phyloP scores from a whole-genome alignment of 2,888 invertebrate species.

The Dyspetes luteomarginatus region DNA sequence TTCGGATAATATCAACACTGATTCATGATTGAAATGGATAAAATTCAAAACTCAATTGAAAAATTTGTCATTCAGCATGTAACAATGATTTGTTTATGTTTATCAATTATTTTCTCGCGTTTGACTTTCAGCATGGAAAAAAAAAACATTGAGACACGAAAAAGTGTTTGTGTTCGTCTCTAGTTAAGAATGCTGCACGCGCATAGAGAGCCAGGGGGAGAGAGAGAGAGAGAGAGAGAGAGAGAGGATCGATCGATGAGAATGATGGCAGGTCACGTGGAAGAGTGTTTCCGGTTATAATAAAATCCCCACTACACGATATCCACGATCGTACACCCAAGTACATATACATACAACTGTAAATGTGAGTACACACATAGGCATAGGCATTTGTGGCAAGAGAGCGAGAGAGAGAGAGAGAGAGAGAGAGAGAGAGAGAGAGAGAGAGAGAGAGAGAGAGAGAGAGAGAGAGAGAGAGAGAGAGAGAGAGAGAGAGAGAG shows the following conservation, averaged over 20 bases:
- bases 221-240: constrained; percentile 3
- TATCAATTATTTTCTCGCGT: not conserved
- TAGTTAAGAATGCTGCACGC: constrained; percentile 46
- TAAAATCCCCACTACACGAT: constrained; percentile 56
- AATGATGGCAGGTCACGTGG: constrained; percentile 73
- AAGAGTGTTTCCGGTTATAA: constrained; percentile 76
- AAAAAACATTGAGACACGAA: not conserved
- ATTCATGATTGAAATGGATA: too few relatives aligned
- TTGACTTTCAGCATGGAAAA: not conserved
- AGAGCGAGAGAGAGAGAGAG: not conserved
- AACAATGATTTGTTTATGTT: too few relatives aligned
- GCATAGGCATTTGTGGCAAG: constrained; percentile 34
- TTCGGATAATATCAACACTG: not conserved
- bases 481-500: not conserved
- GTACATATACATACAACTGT: too few relatives aligned
- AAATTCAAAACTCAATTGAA: too few relatives aligned
- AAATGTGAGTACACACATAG: constrained; percentile 18
- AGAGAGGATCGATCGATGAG: constrained; percentile 42
- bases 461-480: too few relatives aligned
- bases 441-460: not conserved
- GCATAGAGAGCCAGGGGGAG: too few relatives aligned
- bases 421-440: not conserved
- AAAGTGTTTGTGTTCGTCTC: not conserved
- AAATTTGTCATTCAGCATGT: too few relatives aligned
- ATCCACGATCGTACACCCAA: not conserved